These are phyloP conservation scores for Rhodeus uyekii DNA, from an alignment of 2,797 vertebrate species.

Conservation along the genomic window DNA sequence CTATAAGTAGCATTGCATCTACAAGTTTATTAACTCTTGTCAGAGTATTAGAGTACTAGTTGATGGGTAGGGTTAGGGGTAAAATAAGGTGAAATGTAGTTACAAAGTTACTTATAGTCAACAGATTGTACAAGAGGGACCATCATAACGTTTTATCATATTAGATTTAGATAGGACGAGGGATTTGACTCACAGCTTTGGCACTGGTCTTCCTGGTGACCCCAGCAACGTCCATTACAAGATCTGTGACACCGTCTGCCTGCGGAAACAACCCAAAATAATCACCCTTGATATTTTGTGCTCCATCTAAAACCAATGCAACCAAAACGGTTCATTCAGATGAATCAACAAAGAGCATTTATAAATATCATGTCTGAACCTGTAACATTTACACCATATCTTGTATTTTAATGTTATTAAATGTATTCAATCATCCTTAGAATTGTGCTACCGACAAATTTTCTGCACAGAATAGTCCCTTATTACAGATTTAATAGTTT, in stretches of 20 bases:
- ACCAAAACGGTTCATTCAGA: neutral
- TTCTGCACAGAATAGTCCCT: neutral
- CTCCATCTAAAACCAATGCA: too few species aligned
- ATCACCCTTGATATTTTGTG: neutral
- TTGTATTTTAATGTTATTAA: neutral
- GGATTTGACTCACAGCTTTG: slow-evolving; percentile 95
- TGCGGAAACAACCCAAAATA: slow-evolving; percentile 62
- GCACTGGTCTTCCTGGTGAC: slow-evolving; percentile 89
- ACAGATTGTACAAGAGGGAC: too few species aligned
- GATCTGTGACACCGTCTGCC: slow-evolving; percentile 91
- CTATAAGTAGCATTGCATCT: too few species aligned
- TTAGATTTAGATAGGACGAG: too few species aligned
- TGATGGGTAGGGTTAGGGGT: too few species aligned
- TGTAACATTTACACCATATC: neutral
- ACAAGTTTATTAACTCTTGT: too few species aligned
- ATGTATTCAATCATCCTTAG: neutral
- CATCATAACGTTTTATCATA: too few species aligned
- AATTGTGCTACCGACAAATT: neutral
- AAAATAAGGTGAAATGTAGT: too few species aligned
- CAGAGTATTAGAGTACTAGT: too few species aligned
- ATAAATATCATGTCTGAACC: neutral
- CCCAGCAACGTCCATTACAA: slow-evolving; percentile 94
- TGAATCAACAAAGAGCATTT: neutral
- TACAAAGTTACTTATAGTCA: too few species aligned
- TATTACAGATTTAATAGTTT: neutral